Base-by-base conservation (phyloP, 1,140 invertebrate species). In the Drosophila lini region DNA sequence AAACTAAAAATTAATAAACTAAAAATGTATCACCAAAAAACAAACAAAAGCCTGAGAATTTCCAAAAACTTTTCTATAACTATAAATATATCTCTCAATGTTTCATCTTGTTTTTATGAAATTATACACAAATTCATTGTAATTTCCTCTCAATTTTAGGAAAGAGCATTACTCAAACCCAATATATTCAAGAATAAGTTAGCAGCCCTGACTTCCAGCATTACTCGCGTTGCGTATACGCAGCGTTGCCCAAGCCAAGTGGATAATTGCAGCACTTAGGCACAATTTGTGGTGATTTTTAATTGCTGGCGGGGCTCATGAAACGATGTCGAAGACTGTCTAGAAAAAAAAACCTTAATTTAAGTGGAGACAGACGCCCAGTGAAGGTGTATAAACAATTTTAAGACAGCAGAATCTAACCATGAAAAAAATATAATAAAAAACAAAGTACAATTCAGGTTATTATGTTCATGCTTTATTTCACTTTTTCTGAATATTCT, bases 151-250 rank as follows among this genome's bases (percentile, higher is more conserved):
- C 25, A 3, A 11, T 5, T n/a, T 3, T 15, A 0, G 0, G 1
- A 53, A 22, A 53, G 50, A 53, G 50, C 16, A 53, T 36, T 36
- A 11, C 13, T 6, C 4, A 22, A 36, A 11, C 7, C 16, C 32
- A 15, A 13, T 0, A 22, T 5, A 36, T 36, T 5, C 4, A 13
- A 36, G 32, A 53, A 41, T 64, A 32, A 55, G 40, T 10, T 8
- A 28, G 45, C 19, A 56, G 19, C 55, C 9, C 44, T 28, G 34
- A 62, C 22, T 69, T 58, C 36, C 42, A 34, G 36, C 15, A 1
- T 32, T 11, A 45, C 45, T 38, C 34, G 42, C 25, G 48, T 83
- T 86, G 80, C 83, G 67, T 76, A 81, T 78, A 81, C 58, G 78
- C 68, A 52, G 45, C 60, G 32, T 67, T 59, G 80, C 55, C 64